A percentile compares a stretch with the other conserved stretches of the same genome.
Evolutionary conservation across 2,113 vertebrate genomes (phyloP).

Genomic region (Empidonax traillii): DNA sequence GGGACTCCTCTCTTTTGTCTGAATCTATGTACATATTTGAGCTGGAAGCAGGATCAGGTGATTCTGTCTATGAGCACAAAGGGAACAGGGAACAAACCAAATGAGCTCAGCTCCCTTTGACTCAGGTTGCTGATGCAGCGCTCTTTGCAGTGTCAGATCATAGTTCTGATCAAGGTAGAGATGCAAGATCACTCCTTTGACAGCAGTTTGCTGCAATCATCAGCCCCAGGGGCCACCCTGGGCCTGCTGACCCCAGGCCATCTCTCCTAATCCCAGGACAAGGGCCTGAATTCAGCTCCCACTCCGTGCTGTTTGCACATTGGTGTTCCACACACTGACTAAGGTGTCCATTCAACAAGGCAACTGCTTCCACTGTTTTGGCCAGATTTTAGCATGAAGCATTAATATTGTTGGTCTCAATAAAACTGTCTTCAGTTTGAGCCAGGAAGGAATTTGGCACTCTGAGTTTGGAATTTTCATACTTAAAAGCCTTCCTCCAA

Average conservation of each 20-base stretch:
- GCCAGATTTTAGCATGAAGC: not conserved
- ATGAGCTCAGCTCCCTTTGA: too few species aligned
- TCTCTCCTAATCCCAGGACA: not conserved
- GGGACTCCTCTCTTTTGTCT: not conserved
- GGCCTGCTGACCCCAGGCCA: too few species aligned
- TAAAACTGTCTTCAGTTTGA: not conserved
- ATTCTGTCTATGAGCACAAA: not conserved
- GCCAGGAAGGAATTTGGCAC: not conserved
- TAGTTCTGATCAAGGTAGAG: not conserved
- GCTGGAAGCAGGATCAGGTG: not conserved
- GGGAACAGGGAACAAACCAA: not conserved
- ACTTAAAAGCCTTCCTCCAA: not conserved
- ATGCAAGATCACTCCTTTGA: not conserved
- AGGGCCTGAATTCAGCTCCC: not conserved
- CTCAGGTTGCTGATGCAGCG: not conserved
- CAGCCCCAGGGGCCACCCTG: not conserved
- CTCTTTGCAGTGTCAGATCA: not conserved
- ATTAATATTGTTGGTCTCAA: not conserved
- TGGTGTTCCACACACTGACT: not conserved
- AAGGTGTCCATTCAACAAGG: not conserved
- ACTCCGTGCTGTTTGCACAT: fast-evolving
- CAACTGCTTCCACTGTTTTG: not conserved
- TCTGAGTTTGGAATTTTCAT: not conserved
- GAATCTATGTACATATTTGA: not conserved
- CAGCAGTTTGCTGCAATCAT: not conserved